Base-by-base conservation (phyloP, 2,113 vertebrate genomes). In the Crotalus tigris region DNA sequence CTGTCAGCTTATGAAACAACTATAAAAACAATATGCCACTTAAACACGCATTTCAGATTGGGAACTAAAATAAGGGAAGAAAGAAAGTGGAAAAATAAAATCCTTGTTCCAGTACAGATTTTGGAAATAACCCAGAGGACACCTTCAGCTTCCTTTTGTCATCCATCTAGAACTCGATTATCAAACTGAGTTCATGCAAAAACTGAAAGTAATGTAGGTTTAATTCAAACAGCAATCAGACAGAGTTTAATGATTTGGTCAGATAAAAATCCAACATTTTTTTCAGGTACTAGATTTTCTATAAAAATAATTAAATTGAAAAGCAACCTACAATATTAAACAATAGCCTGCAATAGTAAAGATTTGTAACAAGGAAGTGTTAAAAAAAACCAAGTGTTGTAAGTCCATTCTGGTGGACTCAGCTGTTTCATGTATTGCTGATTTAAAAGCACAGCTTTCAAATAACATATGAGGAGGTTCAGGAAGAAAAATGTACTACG, bases 331-430 rank as follows among this genome's bases (percentile, higher is more conserved):
- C 33, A 81, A 81, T 19, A 44, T 44, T 21, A 81, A 81, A 44
- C 33, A 81, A 81, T 21, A 81, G 75, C 3, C 75, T 81, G 17
- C 75, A 33, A 55, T 49, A 49, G 33, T 81, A 10, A 94, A 88
- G 19, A 88, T 92, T 57, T 93, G 3, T 7, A 90, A 10, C 1
- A 2, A 11, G 95, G 90, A 44, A 75, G 61, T 95, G 95, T 89
- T 81, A 94, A 93, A 39, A 91, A 95, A 91, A 89, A 91, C 88
- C 91, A 97, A 96, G 95, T 89, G 57, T 85, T 13, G 4, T 64
- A 81, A 81, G 19, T 81, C 33, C 39, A 81, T 81, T 92, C 19
- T 90, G 44, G 91, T 93, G 96, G 96, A 95, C 39, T 94, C 4
- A 44, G 11, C 13, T 96, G 95, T 92, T 17, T 2, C 93, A 94